Base-by-base conservation (phyloP, 2,888 invertebrate species). In the Drosophila nr. perissopoda region DNA sequence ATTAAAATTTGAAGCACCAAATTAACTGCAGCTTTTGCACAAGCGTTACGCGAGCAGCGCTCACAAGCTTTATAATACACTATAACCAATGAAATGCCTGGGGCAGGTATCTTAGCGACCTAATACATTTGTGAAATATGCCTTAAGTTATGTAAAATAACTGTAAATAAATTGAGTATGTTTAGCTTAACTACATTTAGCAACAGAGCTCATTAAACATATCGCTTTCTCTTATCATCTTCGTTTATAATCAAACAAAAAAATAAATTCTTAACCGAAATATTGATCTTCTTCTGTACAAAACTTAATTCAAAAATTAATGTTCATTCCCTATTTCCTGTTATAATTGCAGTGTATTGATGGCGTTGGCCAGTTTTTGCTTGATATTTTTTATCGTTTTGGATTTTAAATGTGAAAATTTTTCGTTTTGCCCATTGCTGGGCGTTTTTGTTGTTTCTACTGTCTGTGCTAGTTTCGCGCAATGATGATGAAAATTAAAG, bases 401-500 rank as follows among this genome's bases (percentile, higher is more conserved):
- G 78, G 83, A 87, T 85, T 89, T 88, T 80, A 89, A 87, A 87
- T 86, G 87, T 80, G 87, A 80, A 83, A 63, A 83, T 76, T 78
- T 85, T 85, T 77, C 70, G 69, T 71, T 73, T 38, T 60, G 58
- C 62, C 65, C 66, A 70, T 60, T 66, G 65, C 73, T 69, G 62
- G 69, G 42, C 38, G 61, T 72, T 69, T 60, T 72, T 75, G 63
- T 58, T 71, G 56, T 51, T 63, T 16, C 40, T 67, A 56, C 54
- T 72, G 82, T 74, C 71, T 81, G 87, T 74, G 87, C 89, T 86
- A 89, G 87, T 86, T 86, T 86, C 81, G 81, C 72, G 89, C 80
- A 88, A 90, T 90, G 87, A 87, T 89, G 89, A 88, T 87, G 89
- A 88, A 88, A 90, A 89, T 90, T 90, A 89, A 88, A 88, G 87